Percentiles rank a stretch among this genome's conserved stretches.
Conservation (phyloP, 2,113 vertebrate species). For the Microcebus ravelobensis region DNA sequence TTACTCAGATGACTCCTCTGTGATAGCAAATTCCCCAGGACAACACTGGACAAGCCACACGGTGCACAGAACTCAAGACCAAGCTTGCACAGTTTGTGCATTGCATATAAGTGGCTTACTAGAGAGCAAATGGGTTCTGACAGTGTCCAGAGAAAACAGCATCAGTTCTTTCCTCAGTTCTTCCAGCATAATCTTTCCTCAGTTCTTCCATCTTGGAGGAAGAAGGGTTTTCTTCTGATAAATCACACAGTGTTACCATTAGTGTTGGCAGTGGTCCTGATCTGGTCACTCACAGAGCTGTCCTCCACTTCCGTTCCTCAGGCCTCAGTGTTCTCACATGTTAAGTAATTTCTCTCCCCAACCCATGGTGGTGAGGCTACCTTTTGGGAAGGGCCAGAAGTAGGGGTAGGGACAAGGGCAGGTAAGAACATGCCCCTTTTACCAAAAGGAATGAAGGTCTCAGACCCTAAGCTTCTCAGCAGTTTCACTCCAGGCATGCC, state of each 20-base stretch:
- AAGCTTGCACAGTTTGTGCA: background rate
- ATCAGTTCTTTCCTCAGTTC: background rate
- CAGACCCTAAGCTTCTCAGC: background rate
- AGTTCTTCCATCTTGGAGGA: background rate
- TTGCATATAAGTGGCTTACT: fast-evolving
- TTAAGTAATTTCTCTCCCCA: background rate
- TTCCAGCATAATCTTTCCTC: background rate
- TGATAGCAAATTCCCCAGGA: background rate
- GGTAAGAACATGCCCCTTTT: background rate
- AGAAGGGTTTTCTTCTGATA: background rate
- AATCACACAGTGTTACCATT: fast-evolving
- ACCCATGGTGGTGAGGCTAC: background rate
- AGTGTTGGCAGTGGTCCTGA: background rate
- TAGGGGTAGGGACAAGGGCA: too few species aligned
- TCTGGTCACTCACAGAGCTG: background rate
- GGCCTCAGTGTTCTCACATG: fast-evolving
- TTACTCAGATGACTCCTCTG: fast-evolving
- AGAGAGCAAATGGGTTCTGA: background rate
- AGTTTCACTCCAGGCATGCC: background rate
- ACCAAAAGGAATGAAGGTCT: background rate
- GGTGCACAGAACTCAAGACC: background rate
- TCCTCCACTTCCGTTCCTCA: background rate
- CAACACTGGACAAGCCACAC: background rate
- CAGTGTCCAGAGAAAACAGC: background rate
- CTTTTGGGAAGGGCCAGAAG: background rate